Conservation (phyloP, 1,140 invertebrate genomes). For the Drosophila nebulosa region DNA sequence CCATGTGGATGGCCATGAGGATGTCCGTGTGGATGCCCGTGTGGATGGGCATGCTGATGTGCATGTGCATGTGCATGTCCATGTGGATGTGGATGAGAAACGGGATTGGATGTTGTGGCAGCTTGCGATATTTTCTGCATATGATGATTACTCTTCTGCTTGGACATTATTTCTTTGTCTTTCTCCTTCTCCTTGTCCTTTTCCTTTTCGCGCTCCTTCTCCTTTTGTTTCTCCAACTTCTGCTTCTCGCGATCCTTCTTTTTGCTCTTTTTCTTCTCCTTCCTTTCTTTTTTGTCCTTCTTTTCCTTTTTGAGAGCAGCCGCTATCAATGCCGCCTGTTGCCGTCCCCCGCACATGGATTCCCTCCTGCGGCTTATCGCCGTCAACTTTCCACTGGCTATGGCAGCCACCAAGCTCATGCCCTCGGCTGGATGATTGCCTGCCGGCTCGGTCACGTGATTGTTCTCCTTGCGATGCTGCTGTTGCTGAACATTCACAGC, state of each 20-base stretch:
- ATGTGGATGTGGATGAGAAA: background rate
- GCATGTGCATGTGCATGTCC: background rate
- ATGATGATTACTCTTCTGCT: conserved; percentile 12
- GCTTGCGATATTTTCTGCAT: conserved; percentile 20
- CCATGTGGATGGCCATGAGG: background rate
- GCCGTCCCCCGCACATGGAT: conserved; percentile 61
- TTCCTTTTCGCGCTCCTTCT: conserved; percentile 48
- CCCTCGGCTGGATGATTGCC: conserved; percentile 6
- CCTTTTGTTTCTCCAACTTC: conserved; percentile 40
- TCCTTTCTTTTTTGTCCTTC: conserved; percentile 10
- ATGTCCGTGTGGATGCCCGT: background rate
- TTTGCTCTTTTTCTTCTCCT: conserved; percentile 64
- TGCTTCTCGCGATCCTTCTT: conserved; percentile 69
- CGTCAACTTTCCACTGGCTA: conserved; percentile 59
- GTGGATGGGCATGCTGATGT: background rate
- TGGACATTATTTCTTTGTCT: conserved; percentile 20
- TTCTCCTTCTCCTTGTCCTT: conserved; percentile 26
- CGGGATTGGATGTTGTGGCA: background rate
- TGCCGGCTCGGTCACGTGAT: conserved; percentile 31
- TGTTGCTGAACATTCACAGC: conserved; percentile 30
- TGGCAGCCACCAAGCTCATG: conserved; percentile 60
- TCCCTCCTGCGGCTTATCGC: conserved; percentile 46
- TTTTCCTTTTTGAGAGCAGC: conserved; percentile 64
- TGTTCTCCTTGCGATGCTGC: conserved; percentile 69
- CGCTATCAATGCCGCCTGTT: conserved; percentile 53